Evolutionary conservation across 2,113 vertebrate genomes (phyloP).

Genomic region (Solenodon paradoxus): DNA sequence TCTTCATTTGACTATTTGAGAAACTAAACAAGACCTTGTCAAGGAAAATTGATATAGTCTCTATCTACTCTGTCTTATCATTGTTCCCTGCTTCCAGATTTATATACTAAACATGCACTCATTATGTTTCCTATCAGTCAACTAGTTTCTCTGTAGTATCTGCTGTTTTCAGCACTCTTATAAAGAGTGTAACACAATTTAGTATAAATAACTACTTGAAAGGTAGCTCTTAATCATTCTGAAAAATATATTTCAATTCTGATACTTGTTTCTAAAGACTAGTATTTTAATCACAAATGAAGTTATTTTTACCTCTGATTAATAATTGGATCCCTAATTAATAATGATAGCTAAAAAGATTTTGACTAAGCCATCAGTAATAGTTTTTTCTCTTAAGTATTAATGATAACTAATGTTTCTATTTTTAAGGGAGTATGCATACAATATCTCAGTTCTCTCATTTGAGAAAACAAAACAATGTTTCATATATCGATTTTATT

Average conservation of each 20-base stretch:
- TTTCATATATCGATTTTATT: not conserved
- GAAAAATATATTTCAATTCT: conserved; percentile 25
- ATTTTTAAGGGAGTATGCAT: not conserved
- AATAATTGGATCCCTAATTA: not conserved
- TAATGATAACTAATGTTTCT: not conserved
- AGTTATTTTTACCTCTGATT: not conserved
- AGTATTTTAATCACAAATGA: not conserved
- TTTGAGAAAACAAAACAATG: not conserved
- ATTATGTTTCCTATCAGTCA: not conserved
- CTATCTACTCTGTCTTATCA: not conserved
- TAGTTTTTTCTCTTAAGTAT: not conserved
- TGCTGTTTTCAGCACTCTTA: not conserved
- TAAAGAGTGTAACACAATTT: not conserved
- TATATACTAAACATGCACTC: not conserved
- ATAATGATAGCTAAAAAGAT: not conserved
- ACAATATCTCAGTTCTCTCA: not conserved
- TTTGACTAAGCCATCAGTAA: not conserved
- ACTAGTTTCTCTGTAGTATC: not conserved
- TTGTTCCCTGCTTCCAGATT: not conserved
- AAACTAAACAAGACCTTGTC: not conserved
- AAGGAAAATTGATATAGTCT: not conserved
- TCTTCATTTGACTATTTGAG: not conserved
- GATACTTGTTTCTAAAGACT: not conserved
- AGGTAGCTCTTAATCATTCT: not conserved
- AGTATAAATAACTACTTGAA: not conserved